phyloP scores from a whole-genome alignment of 2,113 vertebrate species.

The Mirounga angustirostris region DNA sequence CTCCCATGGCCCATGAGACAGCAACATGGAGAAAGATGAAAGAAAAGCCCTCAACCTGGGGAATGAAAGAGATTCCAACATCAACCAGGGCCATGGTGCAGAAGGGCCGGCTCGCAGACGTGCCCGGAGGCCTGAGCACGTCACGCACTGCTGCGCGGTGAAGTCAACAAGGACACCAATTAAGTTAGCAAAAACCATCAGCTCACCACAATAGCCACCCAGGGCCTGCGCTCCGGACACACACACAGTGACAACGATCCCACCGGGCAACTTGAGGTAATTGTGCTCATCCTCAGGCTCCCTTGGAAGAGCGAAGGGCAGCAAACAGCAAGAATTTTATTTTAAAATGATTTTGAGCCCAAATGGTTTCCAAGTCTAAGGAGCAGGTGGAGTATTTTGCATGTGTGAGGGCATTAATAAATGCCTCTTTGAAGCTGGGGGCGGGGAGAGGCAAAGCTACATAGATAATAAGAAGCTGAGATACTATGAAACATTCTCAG shows the following conservation, averaged over 20 bases:
- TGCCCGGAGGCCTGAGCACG: accelerated
- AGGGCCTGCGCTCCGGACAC: neutral
- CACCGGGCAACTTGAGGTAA: accelerated
- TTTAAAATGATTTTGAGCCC: neutral
- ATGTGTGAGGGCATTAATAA: neutral
- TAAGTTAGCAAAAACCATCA: neutral
- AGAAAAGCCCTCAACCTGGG: neutral
- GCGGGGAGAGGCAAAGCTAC: neutral
- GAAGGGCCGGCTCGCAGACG: accelerated
- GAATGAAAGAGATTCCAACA: neutral
- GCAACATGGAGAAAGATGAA: neutral
- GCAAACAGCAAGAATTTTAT: neutral
- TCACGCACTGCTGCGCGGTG: accelerated
- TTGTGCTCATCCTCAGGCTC: neutral
- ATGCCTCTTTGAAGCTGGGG: neutral
- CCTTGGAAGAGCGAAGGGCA: neutral
- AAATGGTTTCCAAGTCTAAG: neutral
- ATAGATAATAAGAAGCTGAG: neutral
- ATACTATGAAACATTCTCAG: neutral
- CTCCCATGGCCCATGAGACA: neutral
- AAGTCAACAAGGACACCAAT: neutral
- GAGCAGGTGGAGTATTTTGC: neutral
- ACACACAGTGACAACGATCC: accelerated
- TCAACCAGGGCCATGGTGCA: neutral
- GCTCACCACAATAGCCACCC: neutral